Percentiles rank a stretch among this genome's conserved stretches.
These are phyloP conservation scores for Caenorhabditis uteleia DNA, from an alignment of 2,888 invertebrate genomes.

Conservation along the genomic window DNA sequence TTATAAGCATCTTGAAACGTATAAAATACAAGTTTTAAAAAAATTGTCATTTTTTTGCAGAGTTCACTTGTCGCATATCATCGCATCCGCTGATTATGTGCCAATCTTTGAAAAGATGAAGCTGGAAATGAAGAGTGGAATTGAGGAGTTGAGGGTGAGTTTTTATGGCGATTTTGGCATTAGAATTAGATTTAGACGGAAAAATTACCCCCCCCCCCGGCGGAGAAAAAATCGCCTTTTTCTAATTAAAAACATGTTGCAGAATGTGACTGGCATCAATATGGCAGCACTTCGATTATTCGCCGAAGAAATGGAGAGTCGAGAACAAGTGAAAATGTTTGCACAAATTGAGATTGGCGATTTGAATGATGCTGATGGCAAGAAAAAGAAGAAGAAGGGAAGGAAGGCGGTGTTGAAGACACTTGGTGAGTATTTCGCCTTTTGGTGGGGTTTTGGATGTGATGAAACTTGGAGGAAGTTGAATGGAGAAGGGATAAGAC, in stretches of 20 bases:
- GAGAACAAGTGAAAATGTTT: constrained; percentile 75
- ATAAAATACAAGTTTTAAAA: neutral
- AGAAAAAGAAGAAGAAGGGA: constrained; percentile 45
- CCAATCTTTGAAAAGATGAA: constrained; percentile 77
- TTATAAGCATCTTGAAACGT: neutral
- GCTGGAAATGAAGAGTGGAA: constrained; percentile 74
- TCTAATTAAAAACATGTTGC: constrained; percentile 54
- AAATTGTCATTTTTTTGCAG: constrained; percentile 24
- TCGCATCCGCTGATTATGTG: constrained; percentile 78
- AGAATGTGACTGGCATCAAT: constrained; percentile 87
- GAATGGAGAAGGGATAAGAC: too few species aligned
- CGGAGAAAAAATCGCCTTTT: neutral
- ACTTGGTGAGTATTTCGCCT: constrained; percentile 11
- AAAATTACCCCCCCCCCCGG: too few species aligned
- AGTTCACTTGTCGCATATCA: constrained; percentile 76
- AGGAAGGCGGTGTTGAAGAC: constrained; percentile 44
- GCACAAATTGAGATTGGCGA: constrained; percentile 31
- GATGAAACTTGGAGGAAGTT: constrained; percentile 13
- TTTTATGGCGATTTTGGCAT: too few species aligned
- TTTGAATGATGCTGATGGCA: constrained; percentile 1
- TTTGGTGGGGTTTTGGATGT: constrained; percentile 8
- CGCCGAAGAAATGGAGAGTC: constrained; percentile 80
- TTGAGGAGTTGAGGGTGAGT: constrained; percentile 71
- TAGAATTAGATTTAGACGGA: too few species aligned
- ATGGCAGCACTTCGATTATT: constrained; percentile 82